Evolutionary conservation across 2,888 invertebrate genomes (phyloP).

Genomic region (Parapristionchus giblindavisi): DNA sequence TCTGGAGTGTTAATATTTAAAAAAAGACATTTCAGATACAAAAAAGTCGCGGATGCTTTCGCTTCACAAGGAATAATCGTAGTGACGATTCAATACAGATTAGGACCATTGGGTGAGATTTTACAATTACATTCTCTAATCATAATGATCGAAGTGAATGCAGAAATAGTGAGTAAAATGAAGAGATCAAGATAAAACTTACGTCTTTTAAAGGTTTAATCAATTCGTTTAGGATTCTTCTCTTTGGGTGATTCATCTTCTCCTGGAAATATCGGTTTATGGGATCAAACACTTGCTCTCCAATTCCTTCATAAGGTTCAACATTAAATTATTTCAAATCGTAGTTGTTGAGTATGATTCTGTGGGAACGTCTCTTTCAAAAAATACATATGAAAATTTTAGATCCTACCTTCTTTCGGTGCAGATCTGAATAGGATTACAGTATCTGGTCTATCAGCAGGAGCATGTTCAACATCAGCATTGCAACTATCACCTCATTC

Average conservation of each 20-base stretch:
- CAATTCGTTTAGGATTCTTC: constrained; percentile 49
- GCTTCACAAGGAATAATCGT: constrained; percentile 54
- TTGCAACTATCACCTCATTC: constrained; percentile 56
- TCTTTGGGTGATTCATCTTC: constrained; percentile 52
- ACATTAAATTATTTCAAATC: neutral
- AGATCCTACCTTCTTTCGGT: constrained; percentile 54
- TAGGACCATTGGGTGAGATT: constrained; percentile 51
- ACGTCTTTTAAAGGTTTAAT: neutral
- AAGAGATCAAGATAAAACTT: neutral
- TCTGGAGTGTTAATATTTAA: too few relatives aligned
- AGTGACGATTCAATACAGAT: constrained; percentile 55
- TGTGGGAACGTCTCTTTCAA: neutral
- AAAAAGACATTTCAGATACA: constrained; percentile 39
- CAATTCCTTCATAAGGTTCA: constrained; percentile 53
- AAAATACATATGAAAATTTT: neutral
- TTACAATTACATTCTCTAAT: neutral
- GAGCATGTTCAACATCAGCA: constrained; percentile 51
- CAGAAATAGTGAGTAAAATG: neutral
- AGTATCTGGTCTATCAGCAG: constrained; percentile 54
- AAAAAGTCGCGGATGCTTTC: constrained; percentile 50
- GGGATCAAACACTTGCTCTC: constrained; percentile 56
- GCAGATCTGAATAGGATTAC: constrained; percentile 56
- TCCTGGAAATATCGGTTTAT: constrained; percentile 56
- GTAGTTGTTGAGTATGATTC: neutral
- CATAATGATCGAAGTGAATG: neutral